Evolutionary conservation across 1,140 invertebrate genomes (phyloP).

Genomic region (Drosophila mayri): DNA sequence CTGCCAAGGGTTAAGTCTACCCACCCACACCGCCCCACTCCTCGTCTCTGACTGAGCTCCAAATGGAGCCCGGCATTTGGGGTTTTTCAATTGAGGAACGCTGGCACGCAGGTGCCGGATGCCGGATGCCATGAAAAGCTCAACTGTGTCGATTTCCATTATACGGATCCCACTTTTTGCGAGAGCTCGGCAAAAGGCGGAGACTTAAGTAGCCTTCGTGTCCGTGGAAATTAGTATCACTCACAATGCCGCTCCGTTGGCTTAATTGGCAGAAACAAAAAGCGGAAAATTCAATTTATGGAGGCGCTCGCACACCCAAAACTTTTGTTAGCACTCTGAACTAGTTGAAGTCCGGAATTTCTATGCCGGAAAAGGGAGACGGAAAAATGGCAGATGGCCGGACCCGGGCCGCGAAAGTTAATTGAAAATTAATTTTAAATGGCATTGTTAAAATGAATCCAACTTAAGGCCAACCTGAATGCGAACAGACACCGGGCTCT

Average conservation of each 20-base stretch:
- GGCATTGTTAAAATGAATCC: constrained; percentile 67
- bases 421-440: constrained; percentile 83
- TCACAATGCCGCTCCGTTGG: constrained; percentile 55
- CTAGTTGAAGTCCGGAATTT: constrained; percentile 32
- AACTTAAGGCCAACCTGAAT: constrained; percentile 26
- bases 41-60: constrained; percentile 12
- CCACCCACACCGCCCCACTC: neutral
- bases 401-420: constrained; percentile 58
- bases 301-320: constrained; percentile 35
- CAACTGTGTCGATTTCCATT: constrained; percentile 59
- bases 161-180: constrained; percentile 8
- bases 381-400: constrained; percentile 33
- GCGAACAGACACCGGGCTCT: constrained; percentile 15
- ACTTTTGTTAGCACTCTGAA: constrained; percentile 41
- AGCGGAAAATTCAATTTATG: constrained; percentile 70
- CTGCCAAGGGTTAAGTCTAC: constrained; percentile 58
- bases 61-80: constrained; percentile 61
- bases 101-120: constrained; percentile 39
- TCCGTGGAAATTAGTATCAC: constrained; percentile 70
- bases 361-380: neutral
- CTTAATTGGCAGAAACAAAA: constrained; percentile 63
- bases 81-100: constrained; percentile 72
- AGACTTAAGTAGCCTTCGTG: constrained; percentile 44
- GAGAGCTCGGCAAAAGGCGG: neutral
- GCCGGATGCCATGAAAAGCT: constrained; percentile 39